These are phyloP conservation scores for Macrocentrus cingulum DNA, from an alignment of 1,140 invertebrate species.

Conservation along the genomic window DNA sequence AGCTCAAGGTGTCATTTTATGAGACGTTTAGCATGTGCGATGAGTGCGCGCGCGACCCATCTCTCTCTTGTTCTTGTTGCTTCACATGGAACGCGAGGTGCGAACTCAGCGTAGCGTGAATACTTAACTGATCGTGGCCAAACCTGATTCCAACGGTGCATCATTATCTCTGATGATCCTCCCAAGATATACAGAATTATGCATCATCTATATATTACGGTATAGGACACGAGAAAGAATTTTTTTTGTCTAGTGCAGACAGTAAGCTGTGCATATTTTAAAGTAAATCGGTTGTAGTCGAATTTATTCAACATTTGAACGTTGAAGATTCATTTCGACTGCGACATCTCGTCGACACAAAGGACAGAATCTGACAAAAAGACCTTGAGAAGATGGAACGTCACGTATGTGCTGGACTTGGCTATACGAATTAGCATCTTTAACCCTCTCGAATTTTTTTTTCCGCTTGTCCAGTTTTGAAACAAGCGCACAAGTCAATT, in stretches of 20 bases:
- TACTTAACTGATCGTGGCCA: conserved; percentile 34
- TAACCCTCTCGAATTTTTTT: conserved; percentile 3
- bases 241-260: too few relatives aligned
- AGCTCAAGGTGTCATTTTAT: too few relatives aligned
- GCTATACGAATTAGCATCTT: too few relatives aligned
- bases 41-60: not conserved
- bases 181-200: conserved; percentile 1
- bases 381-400: conserved; percentile 18
- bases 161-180: conserved; percentile 23
- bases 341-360: not conserved
- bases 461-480: conserved; percentile 8
- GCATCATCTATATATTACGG: conserved; percentile 7
- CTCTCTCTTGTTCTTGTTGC: conserved; percentile 5
- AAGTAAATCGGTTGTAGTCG: not conserved
- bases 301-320: not conserved
- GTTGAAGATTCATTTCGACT: not conserved
- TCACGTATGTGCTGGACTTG: conserved; percentile 14
- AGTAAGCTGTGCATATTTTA: too few relatives aligned
- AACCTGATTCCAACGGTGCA: conserved; percentile 17
- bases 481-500: not conserved
- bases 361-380: conserved; percentile 8
- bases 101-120: conserved; percentile 43
- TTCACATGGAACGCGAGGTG: conserved; percentile 49
- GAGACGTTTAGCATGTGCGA: too few relatives aligned
- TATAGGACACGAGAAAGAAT: too few relatives aligned